A percentile compares a stretch with the other conserved stretches of the same genome.
phyloP scores from a whole-genome alignment of 1,140 invertebrate species.

The Lordiphosa mommai region DNA sequence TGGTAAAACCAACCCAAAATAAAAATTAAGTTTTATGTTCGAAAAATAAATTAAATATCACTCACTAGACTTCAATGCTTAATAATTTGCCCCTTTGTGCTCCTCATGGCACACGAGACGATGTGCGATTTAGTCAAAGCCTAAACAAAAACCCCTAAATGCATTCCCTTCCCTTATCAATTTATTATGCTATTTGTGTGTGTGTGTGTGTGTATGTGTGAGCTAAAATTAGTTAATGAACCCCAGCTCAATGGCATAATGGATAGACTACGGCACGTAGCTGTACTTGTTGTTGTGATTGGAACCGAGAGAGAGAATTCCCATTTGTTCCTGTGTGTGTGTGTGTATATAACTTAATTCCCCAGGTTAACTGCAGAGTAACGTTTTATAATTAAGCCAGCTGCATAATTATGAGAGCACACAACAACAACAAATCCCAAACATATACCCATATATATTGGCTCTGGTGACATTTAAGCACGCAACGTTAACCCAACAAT shows the following conservation, averaged over 20 bases:
- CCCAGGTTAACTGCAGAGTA: slow-evolving; percentile 72
- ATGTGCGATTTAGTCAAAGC: background rate
- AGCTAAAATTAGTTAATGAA: slow-evolving; percentile 74
- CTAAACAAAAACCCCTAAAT: slow-evolving; percentile 2
- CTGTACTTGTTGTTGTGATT: slow-evolving; percentile 22
- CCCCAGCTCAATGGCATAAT: slow-evolving; percentile 57
- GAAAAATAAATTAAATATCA: no score
- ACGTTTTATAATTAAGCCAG: slow-evolving; percentile 77
- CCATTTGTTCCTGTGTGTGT: slow-evolving; percentile 3
- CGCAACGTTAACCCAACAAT: slow-evolving; percentile 64
- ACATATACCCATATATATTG: slow-evolving; percentile 22
- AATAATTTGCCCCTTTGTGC: no score
- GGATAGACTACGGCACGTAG: slow-evolving; percentile 8
- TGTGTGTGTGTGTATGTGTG: slow-evolving; percentile 19
- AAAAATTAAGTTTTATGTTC: no score
- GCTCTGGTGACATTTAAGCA: slow-evolving; percentile 72
- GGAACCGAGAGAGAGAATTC: background rate
- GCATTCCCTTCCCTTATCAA: slow-evolving; percentile 39
- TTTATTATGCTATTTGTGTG: slow-evolving; percentile 64
- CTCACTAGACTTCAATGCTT: no score
- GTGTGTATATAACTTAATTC: slow-evolving; percentile 67
- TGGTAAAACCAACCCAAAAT: no score
- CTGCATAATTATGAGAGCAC: slow-evolving; percentile 68
- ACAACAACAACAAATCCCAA: slow-evolving; percentile 16
- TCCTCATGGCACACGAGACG: no score